Percentiles rank a stretch among this genome's conserved stretches.
Conservation (phyloP, 2,113 vertebrate species). For the Tricholaema leucomelas region DNA sequence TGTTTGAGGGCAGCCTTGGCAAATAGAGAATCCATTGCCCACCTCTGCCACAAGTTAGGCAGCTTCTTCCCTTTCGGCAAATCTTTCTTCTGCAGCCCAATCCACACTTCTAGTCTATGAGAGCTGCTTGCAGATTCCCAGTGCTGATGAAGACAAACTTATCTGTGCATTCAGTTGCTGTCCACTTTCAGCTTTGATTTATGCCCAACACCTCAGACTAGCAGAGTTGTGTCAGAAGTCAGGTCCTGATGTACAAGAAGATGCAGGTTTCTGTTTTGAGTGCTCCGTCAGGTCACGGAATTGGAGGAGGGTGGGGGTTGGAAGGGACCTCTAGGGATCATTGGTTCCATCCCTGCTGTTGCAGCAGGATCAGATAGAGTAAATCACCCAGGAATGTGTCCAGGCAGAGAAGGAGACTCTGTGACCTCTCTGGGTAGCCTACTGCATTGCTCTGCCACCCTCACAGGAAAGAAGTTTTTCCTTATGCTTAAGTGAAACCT, state of each 20-base stretch:
- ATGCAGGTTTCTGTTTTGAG: background rate
- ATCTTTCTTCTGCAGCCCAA: background rate
- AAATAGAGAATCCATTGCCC: background rate
- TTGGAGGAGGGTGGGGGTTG: too few species aligned
- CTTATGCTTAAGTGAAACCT: too few species aligned
- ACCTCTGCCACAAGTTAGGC: background rate
- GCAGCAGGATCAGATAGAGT: too few species aligned
- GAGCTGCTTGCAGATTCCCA: background rate
- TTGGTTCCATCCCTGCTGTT: too few species aligned
- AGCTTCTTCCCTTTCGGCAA: background rate
- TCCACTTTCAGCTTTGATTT: background rate
- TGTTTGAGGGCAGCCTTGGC: background rate
- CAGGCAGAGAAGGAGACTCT: too few species aligned
- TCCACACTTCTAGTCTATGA: background rate
- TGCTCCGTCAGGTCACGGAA: background rate
- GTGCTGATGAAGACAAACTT: background rate
- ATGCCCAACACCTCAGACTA: background rate
- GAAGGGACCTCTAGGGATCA: too few species aligned
- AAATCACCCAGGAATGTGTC: too few species aligned
- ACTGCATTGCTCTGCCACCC: too few species aligned
- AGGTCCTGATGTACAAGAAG: background rate
- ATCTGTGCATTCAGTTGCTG: background rate
- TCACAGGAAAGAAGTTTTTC: too few species aligned
- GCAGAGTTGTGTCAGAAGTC: background rate
- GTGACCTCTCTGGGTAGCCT: too few species aligned